These are phyloP conservation scores for Notoglanidium macrostoma DNA, from an alignment of 2,797 vertebrate genomes.

Conservation along the genomic window DNA sequence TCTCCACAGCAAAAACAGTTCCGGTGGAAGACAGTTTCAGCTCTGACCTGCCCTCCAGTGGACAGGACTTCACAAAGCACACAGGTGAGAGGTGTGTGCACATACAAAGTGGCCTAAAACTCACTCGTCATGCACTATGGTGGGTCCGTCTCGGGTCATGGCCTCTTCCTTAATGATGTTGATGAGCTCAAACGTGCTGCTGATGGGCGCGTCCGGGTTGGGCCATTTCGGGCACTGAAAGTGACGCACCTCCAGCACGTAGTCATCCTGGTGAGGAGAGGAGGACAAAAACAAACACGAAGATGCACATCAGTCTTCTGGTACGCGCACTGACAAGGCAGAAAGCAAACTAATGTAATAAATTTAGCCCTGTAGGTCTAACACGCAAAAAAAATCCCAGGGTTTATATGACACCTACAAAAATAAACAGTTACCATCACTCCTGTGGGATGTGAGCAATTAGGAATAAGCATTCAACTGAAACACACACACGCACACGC, in stretches of 20 bases:
- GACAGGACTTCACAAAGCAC: not conserved
- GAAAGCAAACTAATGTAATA: not conserved
- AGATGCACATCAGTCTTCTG: not conserved
- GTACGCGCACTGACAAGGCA: no score
- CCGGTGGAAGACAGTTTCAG: not conserved
- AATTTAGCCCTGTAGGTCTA: not conserved
- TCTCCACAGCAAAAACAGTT: not conserved
- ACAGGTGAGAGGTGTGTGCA: not conserved
- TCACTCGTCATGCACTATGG: conserved; percentile 93
- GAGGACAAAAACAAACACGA: conserved; percentile 14
- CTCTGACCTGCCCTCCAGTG: conserved; percentile 21
- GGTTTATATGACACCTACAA: not conserved
- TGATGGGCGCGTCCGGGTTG: conserved; percentile 88
- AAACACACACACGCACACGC: not conserved
- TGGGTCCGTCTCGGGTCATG: conserved; percentile 87
- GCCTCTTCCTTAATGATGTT: conserved; percentile 93
- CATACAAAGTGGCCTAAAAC: conserved; percentile 50
- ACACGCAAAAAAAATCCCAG: not conserved
- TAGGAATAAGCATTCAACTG: not conserved
- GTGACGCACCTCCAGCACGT: conserved; percentile 92
- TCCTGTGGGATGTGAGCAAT: conserved; percentile 6
- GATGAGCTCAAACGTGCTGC: conserved; percentile 92
- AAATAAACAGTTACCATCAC: not conserved
- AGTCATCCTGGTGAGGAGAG: conserved; percentile 82
- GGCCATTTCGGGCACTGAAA: conserved; percentile 97